Conservation (phyloP, 2,113 vertebrate genomes). For the Enhydra lutris region DNA sequence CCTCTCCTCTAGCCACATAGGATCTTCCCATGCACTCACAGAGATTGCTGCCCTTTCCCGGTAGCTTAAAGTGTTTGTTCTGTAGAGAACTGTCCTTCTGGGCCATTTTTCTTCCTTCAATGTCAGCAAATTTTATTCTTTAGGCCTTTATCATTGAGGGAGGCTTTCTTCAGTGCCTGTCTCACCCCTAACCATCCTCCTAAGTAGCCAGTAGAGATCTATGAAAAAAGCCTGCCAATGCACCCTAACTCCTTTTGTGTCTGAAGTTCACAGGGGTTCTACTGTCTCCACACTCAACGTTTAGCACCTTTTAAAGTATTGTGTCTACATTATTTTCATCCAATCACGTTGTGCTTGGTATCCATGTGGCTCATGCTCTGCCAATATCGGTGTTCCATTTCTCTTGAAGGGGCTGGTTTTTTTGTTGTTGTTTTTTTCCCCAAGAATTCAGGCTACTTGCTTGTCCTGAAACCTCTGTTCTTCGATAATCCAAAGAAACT, state of each 20-base stretch:
- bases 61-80: background rate
- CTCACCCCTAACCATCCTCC: background rate
- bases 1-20: background rate
- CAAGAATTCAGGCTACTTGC: background rate
- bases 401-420: background rate
- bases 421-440: background rate
- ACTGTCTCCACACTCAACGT: background rate
- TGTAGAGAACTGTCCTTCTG: fast-evolving
- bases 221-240: background rate
- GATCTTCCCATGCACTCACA: background rate
- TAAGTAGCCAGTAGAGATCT: background rate
- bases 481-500: background rate
- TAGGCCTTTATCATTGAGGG: background rate
- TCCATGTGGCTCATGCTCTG: background rate
- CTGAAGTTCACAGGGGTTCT: background rate
- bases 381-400: background rate
- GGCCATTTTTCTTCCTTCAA: background rate
- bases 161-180: too few relatives aligned
- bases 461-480: background rate
- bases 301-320: background rate
- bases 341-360: fast-evolving
- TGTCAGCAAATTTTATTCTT: background rate
- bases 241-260: background rate
- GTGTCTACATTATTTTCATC: background rate
- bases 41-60: background rate